Evolutionary conservation across 2,113 vertebrate genomes (phyloP), one percentile per base, ranked within the genome.

Genomic region (Ia io): DNA sequence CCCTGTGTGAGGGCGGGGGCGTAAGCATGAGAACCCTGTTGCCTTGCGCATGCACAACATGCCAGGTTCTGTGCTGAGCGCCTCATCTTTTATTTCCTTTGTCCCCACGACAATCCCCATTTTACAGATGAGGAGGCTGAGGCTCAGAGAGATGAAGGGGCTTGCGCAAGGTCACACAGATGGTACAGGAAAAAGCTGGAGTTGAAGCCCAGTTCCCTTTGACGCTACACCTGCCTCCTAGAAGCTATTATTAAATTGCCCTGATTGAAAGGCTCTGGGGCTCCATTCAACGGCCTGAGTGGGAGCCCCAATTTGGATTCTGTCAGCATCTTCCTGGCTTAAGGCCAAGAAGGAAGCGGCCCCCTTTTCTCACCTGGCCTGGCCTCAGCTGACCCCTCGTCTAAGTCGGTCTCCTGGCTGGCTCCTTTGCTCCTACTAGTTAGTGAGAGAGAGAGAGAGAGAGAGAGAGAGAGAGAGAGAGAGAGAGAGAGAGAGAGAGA

Each of bases 1-100:
- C 1, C 16, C 30, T 0, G 0, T 13, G 22, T 2, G 8, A 59
- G 35, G 35, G 3, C 2, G 14, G 53, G 10, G 2, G 8, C 23
- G 1, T 7, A 8, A 32, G 16, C 53, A 2, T 0, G 3, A 13
- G 42, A 32, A 12, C 40, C 56, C 3, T 11, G 18, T 23, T 73
- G 13, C 28, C 37, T 44, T 6, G 56, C 20, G 17, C 23, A 56
- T 2, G 25, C 18, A 2, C 12, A 28, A 0, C 37, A 32, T 0
- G 9, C n/a, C 84, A 37, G 42, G 12, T 28, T 82, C 32, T 61
- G 10, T 13, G 59, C 70, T 14, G 11, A 59, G 13, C 30, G 8
- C 42, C 23, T 65, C 12, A 42, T 40, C 61, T 89, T 9, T 9
- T 56, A 18, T 70, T 18, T 78, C 22, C 28, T 22, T 44, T 17